These are phyloP conservation scores for Reticulitermes lucifugus DNA, from an alignment of 2,888 invertebrate genomes.

Conservation along the genomic window DNA sequence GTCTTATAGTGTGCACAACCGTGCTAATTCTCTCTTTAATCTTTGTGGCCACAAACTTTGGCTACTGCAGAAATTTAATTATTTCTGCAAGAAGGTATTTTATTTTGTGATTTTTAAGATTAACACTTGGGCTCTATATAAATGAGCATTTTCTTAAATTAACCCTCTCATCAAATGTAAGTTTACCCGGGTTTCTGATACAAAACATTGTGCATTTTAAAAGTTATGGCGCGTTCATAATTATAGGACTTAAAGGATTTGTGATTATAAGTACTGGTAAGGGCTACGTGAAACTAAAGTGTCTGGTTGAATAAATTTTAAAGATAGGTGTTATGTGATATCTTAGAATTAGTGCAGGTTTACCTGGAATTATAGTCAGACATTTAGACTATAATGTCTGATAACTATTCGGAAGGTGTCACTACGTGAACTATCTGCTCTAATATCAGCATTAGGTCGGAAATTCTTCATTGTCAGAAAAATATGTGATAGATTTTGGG, in stretches of 20 bases:
- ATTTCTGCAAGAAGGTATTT: neutral
- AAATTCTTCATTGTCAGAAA: too few relatives aligned
- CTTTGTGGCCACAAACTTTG: neutral
- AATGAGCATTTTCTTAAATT: neutral
- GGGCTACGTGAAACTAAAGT: neutral
- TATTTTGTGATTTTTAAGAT: neutral
- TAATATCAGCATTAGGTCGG: too few relatives aligned
- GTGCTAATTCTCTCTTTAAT: neutral
- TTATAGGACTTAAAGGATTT: neutral
- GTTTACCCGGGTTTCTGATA: too few relatives aligned
- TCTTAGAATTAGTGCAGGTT: too few relatives aligned
- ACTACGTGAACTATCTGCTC: too few relatives aligned
- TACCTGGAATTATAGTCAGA: too few relatives aligned
- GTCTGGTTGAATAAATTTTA: too few relatives aligned
- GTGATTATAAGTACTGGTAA: neutral
- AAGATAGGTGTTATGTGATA: too few relatives aligned
- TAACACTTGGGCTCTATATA: neutral
- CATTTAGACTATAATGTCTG: too few relatives aligned
- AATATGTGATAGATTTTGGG: too few relatives aligned
- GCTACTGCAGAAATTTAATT: neutral
- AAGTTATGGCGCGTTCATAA: neutral
- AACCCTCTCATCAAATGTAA: neutral
- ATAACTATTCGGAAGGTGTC: too few relatives aligned
- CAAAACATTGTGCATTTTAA: too few relatives aligned
- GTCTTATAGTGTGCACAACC: neutral